Base-by-base conservation (phyloP, 1,140 invertebrate species). In the Drosophila ohnishii region DNA sequence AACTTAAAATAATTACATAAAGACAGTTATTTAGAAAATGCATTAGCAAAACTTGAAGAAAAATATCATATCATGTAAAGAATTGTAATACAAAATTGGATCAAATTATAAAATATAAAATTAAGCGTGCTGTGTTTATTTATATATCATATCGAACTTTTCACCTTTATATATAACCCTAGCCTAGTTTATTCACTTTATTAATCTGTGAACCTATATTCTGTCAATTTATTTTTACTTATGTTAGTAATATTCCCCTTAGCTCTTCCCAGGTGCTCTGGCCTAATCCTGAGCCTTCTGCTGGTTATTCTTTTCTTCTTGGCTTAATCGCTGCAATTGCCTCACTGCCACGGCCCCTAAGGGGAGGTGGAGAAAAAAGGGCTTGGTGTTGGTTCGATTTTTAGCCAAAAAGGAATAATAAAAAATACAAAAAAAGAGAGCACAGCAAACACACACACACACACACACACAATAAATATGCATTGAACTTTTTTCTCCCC, bases 401-500 rank as follows among this genome's bases (percentile, higher is more conserved):
- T 85, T 69, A 81, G 75, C 78, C 67, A 74, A 79, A 75, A 62
- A 22, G 58, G 45, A 74, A 80, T 65, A 69, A 70, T 69, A 65
- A 47, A 35, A 66, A 62, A 71, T 63, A 42, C 53, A 67, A 53
- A 28, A 45, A 45, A 45, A 44, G 14, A 28, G 45, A n/a, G 44
- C 44, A 11, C 40, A 6, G 19, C 44, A 22, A 22, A 22, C 19
- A 45, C 44, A 25, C 13, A 19, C 19, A 19, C 19, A 19, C 44
- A 9, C 39, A 13, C 44, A 69, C 53, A 14, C 53, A 53, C 64
- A 75, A 58, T 50, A 77, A 85, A 56, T 67, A 67, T n/a, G 40
- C 75, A 58, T 51, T 55, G 59, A 47, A 60, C 69, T 58, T 78
- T 66, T 76, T 78, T 67, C 45, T 47, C 16, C 62, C 58, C 45